Conservation (phyloP, 2,113 vertebrate species). For the Morphnarchus princeps region DNA sequence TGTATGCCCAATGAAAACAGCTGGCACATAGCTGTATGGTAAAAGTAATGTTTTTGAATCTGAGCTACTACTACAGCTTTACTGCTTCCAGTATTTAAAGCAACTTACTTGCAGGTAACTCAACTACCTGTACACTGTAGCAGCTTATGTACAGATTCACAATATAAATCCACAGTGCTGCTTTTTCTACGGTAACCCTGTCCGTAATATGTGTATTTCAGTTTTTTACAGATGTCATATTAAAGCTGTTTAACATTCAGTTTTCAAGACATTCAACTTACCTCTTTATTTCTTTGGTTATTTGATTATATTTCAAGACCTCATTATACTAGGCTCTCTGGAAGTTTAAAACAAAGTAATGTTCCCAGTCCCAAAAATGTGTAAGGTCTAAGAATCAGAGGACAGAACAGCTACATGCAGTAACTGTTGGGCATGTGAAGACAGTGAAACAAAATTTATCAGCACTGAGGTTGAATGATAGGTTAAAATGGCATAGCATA, state of each 20-base stretch:
- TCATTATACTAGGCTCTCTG: neutral
- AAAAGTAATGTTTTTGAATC: neutral
- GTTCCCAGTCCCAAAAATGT: neutral
- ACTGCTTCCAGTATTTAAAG: neutral
- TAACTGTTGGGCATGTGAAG: neutral
- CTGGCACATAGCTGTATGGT: neutral
- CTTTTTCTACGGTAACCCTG: neutral
- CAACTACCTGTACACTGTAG: too few species aligned
- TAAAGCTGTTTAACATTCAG: neutral
- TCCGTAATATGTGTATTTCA: neutral
- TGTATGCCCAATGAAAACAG: neutral
- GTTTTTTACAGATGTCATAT: neutral
- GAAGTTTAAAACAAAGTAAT: neutral
- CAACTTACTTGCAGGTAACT: neutral
- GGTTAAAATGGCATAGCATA: neutral
- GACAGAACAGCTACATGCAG: neutral
- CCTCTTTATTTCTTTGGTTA: neutral
- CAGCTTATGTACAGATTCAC: neutral
- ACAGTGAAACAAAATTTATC: neutral
- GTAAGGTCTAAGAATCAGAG: neutral
- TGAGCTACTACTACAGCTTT: neutral
- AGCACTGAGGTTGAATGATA: neutral
- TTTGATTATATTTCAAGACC: neutral
- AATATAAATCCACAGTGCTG: neutral
- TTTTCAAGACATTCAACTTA: neutral